Percentiles rank a stretch among this genome's conserved stretches.
phyloP scores from a whole-genome alignment of 2,888 invertebrate species.

The Falcaria lacertinaria region DNA sequence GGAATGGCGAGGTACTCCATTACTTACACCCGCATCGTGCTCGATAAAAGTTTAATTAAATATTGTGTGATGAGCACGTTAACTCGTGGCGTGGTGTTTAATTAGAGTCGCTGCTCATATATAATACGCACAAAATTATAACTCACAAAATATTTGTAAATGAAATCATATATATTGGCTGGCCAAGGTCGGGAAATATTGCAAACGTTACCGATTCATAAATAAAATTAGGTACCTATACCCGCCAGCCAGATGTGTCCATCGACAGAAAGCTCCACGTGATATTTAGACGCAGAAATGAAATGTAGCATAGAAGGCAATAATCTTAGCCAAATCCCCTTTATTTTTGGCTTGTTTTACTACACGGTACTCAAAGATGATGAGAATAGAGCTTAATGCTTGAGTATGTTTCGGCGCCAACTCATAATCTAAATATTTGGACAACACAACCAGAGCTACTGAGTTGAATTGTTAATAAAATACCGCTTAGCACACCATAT shows the following conservation, averaged over 20 bases:
- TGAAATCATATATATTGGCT: conserved; percentile 17
- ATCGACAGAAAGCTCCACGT: conserved; percentile 27
- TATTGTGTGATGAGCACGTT: conserved; percentile 42
- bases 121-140: not conserved
- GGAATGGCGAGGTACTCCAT: conserved; percentile 49
- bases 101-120: conserved; percentile 10
- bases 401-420: conserved; percentile 30
- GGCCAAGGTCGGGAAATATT: conserved; percentile 38
- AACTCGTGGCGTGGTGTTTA: conserved; percentile 25
- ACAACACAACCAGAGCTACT: conserved; percentile 32
- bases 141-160: conserved; percentile 2
- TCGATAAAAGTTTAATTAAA: conserved; percentile 55
- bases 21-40: conserved; percentile 49
- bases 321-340: conserved; percentile 38
- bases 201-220: conserved; percentile 38
- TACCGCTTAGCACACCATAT: conserved; percentile 40
- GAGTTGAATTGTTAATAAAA: conserved; percentile 50
- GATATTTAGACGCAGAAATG: conserved; percentile 43
- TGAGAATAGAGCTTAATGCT: conserved; percentile 23
- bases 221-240: conserved; percentile 39
- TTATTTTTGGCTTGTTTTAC: conserved; percentile 41
- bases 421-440: conserved; percentile 46
- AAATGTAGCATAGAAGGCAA: conserved; percentile 37
- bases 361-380: conserved; percentile 37
- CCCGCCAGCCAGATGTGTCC: conserved; percentile 38